Conservation (phyloP, 1,140 invertebrate species). For the Pseudachorutes palmiensis region DNA sequence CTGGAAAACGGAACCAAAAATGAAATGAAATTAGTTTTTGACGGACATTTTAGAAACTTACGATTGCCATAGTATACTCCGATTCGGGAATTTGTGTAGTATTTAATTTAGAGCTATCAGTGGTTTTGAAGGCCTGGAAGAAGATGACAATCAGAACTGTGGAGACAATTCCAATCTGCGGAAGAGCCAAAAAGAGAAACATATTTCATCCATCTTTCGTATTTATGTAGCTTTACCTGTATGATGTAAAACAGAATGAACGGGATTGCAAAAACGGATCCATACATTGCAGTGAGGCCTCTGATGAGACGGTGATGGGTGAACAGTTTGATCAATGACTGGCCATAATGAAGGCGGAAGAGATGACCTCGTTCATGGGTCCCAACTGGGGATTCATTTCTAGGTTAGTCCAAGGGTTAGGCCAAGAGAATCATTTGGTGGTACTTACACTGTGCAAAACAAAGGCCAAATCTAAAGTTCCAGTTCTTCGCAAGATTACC, state of each 20-base stretch:
- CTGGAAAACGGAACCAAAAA: too few species aligned
- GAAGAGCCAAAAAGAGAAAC: too few species aligned
- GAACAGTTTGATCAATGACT: constrained; percentile 2
- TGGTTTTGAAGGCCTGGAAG: too few species aligned
- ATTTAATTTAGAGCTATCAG: too few species aligned
- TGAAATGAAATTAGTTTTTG: too few species aligned
- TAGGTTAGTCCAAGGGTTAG: not conserved
- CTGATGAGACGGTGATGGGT: not conserved
- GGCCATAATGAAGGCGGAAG: not conserved
- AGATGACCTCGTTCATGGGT: not conserved
- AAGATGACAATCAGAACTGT: too few species aligned
- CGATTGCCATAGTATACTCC: too few species aligned
- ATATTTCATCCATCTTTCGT: too few species aligned
- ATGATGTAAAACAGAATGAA: not conserved
- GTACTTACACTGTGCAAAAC: not conserved
- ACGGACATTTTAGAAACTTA: too few species aligned
- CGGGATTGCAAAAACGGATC: constrained; percentile 2
- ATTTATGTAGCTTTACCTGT: too few species aligned
- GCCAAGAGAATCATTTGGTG: not conserved
- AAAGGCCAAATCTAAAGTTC: constrained; percentile 2
- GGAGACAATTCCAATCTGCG: too few species aligned
- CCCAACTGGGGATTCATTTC: not conserved
- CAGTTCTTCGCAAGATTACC: constrained; percentile 7
- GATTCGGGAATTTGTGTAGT: too few species aligned
- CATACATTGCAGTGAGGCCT: not conserved